Evolutionary conservation across 2,113 vertebrate genomes (phyloP), one percentile per base, ranked within the genome.

Genomic region (Pampusana beccarii): DNA sequence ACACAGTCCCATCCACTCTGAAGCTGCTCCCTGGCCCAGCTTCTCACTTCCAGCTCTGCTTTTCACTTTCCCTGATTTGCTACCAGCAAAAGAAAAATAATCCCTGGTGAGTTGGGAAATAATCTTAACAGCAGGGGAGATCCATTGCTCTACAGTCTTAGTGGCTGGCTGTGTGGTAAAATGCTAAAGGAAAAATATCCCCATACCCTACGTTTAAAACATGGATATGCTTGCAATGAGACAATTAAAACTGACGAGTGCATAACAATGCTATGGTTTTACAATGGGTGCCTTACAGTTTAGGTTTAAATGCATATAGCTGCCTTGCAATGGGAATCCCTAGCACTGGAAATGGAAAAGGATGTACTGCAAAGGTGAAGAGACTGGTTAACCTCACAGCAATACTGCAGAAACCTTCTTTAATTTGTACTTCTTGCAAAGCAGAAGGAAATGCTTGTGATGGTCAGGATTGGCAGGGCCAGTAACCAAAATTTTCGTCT

Each of bases 231-330:
- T 62, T 56, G 44, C 62, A 60, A 15, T 7, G 13, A 69, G 29
- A 20, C 48, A 70, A 4, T 4, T 33, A 53, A 57, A n/a, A 16
- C 66, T 58, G 36, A 36, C 3, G 2, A 25, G 28, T 28, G 11
- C 9, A 4, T 7, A 61, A 28, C 33, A 44, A 20, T 8, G 29
- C 38, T 44, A 10, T 5, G 12, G 11, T 3, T 70, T 67, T 26
- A 11, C 38, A 71, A 29, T 2, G 5, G 10, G 3, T 42, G 51
- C 57, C 7, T 14, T 33, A 6, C 11, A 66, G 20, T 50, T 69
- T 3, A 51, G 48, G 53, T 72, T 77, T 21, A 50, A n/a, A 21
- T 5, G 14, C 3, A 0, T 20, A 38, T 0, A 70, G 36, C 6
- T 0, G 0, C 48, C 44, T 61, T 61, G 48, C 26, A 61, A 4